A percentile compares a stretch with the other conserved stretches of the same genome.
These are phyloP conservation scores for Dryomyza anilis DNA, from an alignment of 2,888 invertebrate species.

Conservation along the genomic window DNA sequence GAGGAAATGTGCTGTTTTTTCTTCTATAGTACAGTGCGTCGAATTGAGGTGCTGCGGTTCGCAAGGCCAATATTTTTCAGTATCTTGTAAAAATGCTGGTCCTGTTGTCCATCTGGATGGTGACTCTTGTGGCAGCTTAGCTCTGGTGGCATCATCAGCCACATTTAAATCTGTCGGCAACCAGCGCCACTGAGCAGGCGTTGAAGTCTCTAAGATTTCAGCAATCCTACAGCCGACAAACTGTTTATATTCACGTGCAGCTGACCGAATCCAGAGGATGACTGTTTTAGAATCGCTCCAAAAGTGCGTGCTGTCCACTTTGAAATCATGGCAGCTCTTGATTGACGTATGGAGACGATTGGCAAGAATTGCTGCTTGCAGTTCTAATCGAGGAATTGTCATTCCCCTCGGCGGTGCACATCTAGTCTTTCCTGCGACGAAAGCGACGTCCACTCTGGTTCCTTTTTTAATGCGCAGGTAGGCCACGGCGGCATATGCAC, in stretches of 20 bases:
- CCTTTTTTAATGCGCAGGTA: background rate
- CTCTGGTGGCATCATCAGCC: slow-evolving; percentile 20
- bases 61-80: background rate
- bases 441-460: background rate
- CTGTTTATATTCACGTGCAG: slow-evolving; percentile 19
- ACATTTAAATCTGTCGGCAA: slow-evolving; percentile 7
- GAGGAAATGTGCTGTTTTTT: too few species aligned
- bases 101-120: background rate
- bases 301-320: background rate
- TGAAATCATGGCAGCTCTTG: slow-evolving; percentile 16
- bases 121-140: background rate
- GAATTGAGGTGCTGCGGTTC: too few species aligned
- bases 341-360: background rate
- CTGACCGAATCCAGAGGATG: slow-evolving; percentile 1
- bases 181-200: slow-evolving; percentile 30
- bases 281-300: slow-evolving; percentile 6
- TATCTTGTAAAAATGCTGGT: background rate
- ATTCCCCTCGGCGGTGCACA: background rate
- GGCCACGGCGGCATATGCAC: background rate
- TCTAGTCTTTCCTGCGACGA: too few species aligned
- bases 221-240: slow-evolving; percentile 26
- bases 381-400: slow-evolving; percentile 22
- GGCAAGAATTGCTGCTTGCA: slow-evolving; percentile 33
- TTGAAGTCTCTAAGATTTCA: slow-evolving; percentile 22
- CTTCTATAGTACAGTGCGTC: too few species aligned